Percentiles rank a stretch among this genome's conserved stretches.
Evolutionary conservation across 1,140 invertebrate species (phyloP).

Genomic region (Adoxophyes honmai): DNA sequence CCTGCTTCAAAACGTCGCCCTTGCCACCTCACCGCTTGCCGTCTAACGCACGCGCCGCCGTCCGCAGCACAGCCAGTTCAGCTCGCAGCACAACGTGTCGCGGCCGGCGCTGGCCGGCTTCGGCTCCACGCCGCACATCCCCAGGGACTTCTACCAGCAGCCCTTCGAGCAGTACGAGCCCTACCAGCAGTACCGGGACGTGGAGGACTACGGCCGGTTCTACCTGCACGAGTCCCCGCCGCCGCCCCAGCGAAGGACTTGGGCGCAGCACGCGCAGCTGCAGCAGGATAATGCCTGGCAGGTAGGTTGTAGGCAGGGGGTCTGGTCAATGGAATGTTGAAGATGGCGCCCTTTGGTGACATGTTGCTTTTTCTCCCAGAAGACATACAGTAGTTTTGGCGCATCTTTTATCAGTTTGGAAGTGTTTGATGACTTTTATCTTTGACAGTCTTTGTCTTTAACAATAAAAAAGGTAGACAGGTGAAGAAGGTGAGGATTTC

Average conservation of each 20-base stretch:
- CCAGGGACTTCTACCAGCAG: slow-evolving; percentile 47
- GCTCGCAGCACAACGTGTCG: slow-evolving; percentile 79
- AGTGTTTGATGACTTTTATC: no score
- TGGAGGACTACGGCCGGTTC: slow-evolving; percentile 74
- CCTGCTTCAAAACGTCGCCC: no score
- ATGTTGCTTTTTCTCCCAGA: no score
- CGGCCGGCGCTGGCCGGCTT: slow-evolving; percentile 56
- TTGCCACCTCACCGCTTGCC: no score
- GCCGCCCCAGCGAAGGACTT: slow-evolving; percentile 82
- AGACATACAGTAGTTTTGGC: no score
- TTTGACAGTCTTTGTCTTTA: no score
- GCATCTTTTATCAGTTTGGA: no score
- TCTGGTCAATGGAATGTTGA: no score
- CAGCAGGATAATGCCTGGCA: slow-evolving; percentile 74
- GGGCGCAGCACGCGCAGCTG: slow-evolving; percentile 82
- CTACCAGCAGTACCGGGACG: slow-evolving; percentile 69
- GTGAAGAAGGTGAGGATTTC: no score
- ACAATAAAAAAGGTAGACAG: no score
- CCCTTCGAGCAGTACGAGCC: slow-evolving; percentile 40
- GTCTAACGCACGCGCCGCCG: slow-evolving; percentile 18
- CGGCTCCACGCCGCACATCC: slow-evolving; percentile 80
- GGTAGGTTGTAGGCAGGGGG: no score
- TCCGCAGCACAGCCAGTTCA: slow-evolving; percentile 77
- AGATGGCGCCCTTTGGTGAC: no score
- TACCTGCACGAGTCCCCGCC: slow-evolving; percentile 83